phyloP scores from a whole-genome alignment of 2,888 invertebrate species.

The Philopedon plagiatum region DNA sequence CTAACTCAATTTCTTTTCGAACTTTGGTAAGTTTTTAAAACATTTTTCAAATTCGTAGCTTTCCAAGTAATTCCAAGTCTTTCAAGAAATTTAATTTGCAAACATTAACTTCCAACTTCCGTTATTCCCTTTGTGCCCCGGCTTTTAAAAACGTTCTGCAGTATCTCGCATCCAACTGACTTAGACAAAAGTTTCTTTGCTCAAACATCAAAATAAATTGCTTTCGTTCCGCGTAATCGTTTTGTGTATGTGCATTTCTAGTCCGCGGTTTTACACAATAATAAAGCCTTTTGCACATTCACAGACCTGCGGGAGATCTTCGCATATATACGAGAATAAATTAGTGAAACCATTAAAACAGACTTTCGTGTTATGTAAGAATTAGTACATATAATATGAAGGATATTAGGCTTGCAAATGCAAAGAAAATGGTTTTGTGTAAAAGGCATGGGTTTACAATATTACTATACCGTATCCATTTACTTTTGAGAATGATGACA shows the following conservation, averaged over 20 bases:
- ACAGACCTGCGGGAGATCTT: slow-evolving; percentile 17
- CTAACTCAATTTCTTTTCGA: no score
- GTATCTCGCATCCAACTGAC: slow-evolving; percentile 16
- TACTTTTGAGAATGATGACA: no score
- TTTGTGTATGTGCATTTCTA: slow-evolving; percentile 31
- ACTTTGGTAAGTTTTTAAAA: background rate
- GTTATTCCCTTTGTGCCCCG: background rate
- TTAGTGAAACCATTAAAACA: slow-evolving; percentile 22
- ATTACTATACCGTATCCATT: background rate
- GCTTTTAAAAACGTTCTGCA: slow-evolving; percentile 18
- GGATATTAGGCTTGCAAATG: background rate
- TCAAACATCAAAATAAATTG: slow-evolving; percentile 24
- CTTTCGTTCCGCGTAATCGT: slow-evolving; percentile 30
- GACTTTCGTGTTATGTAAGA: slow-evolving; percentile 4
- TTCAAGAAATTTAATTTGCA: slow-evolving; percentile 15
- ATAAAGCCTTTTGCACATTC: slow-evolving; percentile 20
- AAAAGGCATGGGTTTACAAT: background rate
- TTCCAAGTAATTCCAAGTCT: background rate
- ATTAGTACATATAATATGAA: background rate
- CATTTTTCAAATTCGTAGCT: background rate
- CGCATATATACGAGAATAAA: slow-evolving; percentile 22
- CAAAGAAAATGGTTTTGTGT: background rate
- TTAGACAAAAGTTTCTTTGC: slow-evolving; percentile 30
- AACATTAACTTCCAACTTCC: slow-evolving; percentile 16
- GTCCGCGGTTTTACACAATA: slow-evolving; percentile 28